These are phyloP conservation scores for Crypturellus undulatus DNA, from an alignment of 2,113 vertebrate species.

Conservation along the genomic window DNA sequence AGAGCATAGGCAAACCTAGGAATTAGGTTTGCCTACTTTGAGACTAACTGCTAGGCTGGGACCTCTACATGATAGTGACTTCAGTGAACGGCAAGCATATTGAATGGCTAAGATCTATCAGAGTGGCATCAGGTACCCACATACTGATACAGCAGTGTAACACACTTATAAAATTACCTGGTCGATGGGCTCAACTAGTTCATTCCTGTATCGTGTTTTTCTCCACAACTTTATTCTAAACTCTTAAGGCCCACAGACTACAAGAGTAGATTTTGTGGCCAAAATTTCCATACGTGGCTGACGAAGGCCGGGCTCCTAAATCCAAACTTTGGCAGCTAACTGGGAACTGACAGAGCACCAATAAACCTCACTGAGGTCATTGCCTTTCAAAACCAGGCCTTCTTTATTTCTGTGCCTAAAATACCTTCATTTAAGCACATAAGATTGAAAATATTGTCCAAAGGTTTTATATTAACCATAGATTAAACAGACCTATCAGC, in stretches of 20 bases:
- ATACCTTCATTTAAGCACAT: not conserved
- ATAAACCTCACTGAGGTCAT: not conserved
- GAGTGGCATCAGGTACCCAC: not conserved
- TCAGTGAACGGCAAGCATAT: not conserved
- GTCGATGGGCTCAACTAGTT: not conserved
- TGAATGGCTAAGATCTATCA: not conserved
- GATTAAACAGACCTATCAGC: not conserved
- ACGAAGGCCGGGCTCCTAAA: not conserved
- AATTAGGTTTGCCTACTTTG: not conserved
- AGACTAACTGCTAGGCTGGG: not conserved
- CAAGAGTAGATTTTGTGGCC: not conserved
- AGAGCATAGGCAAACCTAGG: not conserved
- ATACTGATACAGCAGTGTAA: not conserved
- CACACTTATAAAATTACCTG: fast-evolving
- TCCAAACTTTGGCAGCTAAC: not conserved
- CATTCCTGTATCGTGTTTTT: not conserved
- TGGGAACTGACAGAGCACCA: not conserved
- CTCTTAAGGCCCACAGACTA: not conserved
- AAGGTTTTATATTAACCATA: not conserved
- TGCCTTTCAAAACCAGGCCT: not conserved
- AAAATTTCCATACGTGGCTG: not conserved
- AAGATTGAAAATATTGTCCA: not conserved
- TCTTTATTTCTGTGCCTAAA: not conserved
- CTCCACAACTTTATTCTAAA: not conserved
- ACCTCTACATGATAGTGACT: fast-evolving